These are phyloP conservation scores for Eupithecia centaureata DNA, from an alignment of 2,888 invertebrate genomes.

Conservation along the genomic window DNA sequence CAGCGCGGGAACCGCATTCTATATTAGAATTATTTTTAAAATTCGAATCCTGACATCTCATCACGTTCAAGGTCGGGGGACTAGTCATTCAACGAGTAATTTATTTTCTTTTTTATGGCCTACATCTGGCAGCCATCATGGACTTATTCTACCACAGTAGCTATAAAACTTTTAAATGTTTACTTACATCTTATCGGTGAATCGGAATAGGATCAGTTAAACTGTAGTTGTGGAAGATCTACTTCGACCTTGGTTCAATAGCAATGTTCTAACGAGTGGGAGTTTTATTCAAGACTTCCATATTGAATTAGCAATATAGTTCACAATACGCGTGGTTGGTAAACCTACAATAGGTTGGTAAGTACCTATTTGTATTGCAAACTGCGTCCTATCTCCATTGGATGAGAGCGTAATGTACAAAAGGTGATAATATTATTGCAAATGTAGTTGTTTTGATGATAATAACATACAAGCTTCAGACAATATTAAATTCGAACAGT, in stretches of 20 bases:
- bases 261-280: conserved; percentile 52
- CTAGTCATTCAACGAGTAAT: conserved; percentile 56
- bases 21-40: conserved; percentile 74
- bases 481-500: background rate
- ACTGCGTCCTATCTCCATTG: conserved; percentile 12
- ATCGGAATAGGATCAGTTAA: conserved; percentile 50
- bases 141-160: conserved; percentile 50
- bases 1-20: conserved; percentile 75
- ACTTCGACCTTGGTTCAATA: conserved; percentile 53
- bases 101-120: conserved; percentile 48
- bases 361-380: conserved; percentile 14
- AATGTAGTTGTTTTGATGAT: background rate
- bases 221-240: conserved; percentile 51
- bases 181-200: conserved; percentile 47
- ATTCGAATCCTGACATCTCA: conserved; percentile 73
- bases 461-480: background rate
- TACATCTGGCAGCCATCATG: conserved; percentile 65
- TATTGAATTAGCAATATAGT: conserved; percentile 41
- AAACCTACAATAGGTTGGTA: conserved; percentile 27
- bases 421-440: background rate
- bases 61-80: conserved; percentile 79
- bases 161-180: conserved; percentile 58
- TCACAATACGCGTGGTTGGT: conserved; percentile 1
- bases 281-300: conserved; percentile 51
- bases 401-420: background rate